Evolutionary conservation across 64 coral and sea anemone genomes (phyloP).

Genomic region (Astreopora myriophthalma): DNA sequence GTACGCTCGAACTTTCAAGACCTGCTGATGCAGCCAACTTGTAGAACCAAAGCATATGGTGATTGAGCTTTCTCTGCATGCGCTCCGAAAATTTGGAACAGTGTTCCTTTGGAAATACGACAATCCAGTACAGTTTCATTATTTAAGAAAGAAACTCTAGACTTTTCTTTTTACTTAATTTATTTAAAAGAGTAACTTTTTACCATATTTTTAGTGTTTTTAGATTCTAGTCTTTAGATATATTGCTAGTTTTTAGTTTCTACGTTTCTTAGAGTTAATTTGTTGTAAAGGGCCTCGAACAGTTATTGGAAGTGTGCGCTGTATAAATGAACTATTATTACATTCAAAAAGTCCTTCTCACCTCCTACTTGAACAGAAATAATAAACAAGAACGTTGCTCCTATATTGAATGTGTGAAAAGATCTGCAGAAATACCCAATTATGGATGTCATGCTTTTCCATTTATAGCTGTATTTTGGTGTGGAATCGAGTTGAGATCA

Average conservation of each 20-base stretch:
- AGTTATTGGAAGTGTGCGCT: neutral
- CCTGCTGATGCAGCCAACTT: constrained; percentile 1
- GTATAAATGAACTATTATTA: neutral
- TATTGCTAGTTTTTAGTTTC: neutral
- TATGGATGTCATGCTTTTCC: no score
- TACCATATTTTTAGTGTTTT: neutral
- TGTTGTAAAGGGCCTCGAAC: neutral
- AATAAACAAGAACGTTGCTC: no score
- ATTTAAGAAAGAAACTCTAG: neutral
- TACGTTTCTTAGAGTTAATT: neutral
- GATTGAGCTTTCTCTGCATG: neutral
- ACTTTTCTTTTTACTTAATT: neutral
- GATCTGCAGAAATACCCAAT: no score
- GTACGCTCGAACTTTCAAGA: neutral
- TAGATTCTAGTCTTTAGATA: neutral
- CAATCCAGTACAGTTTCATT: neutral
- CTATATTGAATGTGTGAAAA: no score
- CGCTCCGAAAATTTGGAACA: neutral
- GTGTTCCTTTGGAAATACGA: neutral
- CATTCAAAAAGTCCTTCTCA: neutral
- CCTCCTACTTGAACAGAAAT: no score
- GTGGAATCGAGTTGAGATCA: no score
- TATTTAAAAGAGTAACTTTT: neutral
- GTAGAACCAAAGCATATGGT: neutral
- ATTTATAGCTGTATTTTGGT: no score